phyloP scores from a whole-genome alignment of 2,113 vertebrate species.

The Clinocottus analis region DNA sequence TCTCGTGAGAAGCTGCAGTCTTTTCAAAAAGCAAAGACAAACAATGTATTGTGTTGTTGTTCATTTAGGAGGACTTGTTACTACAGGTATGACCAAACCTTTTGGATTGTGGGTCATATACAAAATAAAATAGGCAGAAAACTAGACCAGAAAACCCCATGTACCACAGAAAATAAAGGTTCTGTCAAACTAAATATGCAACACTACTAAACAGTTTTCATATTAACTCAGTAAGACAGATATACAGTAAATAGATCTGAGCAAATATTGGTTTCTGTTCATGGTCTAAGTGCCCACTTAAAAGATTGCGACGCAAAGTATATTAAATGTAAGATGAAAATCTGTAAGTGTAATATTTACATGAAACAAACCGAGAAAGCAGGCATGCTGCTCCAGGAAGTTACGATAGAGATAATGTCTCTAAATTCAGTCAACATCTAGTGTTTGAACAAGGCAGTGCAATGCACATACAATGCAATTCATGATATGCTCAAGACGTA shows the following conservation, averaged over 20 bases:
- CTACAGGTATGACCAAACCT: no score
- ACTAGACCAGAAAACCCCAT: not conserved
- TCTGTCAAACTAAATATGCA: not conserved
- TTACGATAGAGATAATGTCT: not conserved
- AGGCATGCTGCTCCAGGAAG: not conserved
- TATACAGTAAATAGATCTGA: no score
- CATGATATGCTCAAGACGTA: not conserved
- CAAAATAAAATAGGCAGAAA: not conserved
- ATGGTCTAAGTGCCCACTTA: not conserved
- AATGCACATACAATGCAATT: not conserved
- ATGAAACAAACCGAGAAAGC: not conserved
- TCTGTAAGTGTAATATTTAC: not conserved
- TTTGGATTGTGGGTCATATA: not conserved
- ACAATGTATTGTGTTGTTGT: not conserved
- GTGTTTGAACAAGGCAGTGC: not conserved
- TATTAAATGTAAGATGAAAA: no score
- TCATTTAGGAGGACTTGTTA: not conserved
- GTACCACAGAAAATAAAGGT: not conserved
- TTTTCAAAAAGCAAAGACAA: not conserved
- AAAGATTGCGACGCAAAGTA: not conserved
- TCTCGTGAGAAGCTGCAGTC: not conserved
- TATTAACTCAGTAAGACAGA: not conserved
- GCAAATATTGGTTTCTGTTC: not conserved
- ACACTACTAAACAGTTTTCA: not conserved
- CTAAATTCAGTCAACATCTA: not conserved